Evolutionary conservation across 2,888 invertebrate species (phyloP).

Genomic region (Chymomyza caudatula): DNA sequence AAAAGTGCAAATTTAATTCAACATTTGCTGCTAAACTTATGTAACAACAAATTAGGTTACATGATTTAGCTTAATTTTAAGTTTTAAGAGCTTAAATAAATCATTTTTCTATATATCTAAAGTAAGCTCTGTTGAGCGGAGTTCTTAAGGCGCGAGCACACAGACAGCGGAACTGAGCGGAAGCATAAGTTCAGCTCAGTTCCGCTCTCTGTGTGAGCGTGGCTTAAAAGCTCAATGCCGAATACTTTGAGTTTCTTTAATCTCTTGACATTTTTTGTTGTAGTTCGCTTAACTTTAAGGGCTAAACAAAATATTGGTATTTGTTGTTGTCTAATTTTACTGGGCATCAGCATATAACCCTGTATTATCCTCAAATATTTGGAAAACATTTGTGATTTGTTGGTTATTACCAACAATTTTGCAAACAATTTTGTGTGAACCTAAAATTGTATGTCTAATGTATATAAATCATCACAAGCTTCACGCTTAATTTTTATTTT

Average conservation of each 20-base stretch:
- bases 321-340: not conserved
- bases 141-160: no score
- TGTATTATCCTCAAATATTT: conserved; percentile 54
- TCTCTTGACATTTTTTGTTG: no score
- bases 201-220: no score
- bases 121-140: not conserved
- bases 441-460: not conserved
- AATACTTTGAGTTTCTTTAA: not conserved
- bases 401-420: not conserved
- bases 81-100: not conserved
- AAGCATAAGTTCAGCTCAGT: no score
- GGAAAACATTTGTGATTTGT: not conserved
- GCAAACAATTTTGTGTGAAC: not conserved
- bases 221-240: no score
- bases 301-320: not conserved
- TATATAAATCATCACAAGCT: not conserved
- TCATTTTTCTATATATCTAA: not conserved
- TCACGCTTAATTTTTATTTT: not conserved
- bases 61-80: not conserved
- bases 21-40: not conserved
- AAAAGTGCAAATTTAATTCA: not conserved
- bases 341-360: conserved; percentile 54
- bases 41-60: not conserved
- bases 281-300: not conserved
- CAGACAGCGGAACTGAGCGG: no score